Base-by-base conservation (phyloP, 2,888 invertebrate species). In the Dolichomitus sp. region DNA sequence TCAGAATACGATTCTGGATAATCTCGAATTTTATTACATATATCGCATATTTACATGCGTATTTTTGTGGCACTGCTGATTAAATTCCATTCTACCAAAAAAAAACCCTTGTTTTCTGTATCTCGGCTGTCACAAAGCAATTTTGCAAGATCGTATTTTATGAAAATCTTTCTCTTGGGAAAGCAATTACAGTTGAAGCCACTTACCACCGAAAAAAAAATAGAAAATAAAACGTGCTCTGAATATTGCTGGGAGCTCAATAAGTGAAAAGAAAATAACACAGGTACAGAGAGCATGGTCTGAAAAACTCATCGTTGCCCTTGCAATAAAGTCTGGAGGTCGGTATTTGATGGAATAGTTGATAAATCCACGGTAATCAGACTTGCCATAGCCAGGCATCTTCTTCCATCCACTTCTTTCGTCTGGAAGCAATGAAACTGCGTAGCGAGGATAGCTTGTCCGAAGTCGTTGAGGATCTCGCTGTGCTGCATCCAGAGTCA, bases 401-500 rank as follows among this genome's bases (percentile, higher is more conserved):
- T 40, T n/a, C 30, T 33, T 40, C 42, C 19, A 12, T 63, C 23
- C 45, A 42, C 14, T 65, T 45, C 27, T 19, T 27, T 42, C 45
- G 45, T 27, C 37, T 17, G 19, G 37, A 40, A 23, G 23, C 14
- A 45, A 42, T 23, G 45, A 73, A 45, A 48, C 17, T 19, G 14
- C 59, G 3, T 30, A 45, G 48, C 12, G 19, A 59, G 57, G 33
- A 17, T 30, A 1, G 6, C 30, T 72, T 45, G 33, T 59, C 45
- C 59, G 30, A 37, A 42, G 59, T 33, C 61, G 57, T 48, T 27
- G 70, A 45, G 45, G 57, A 30, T 59, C 23, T 14, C 72, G 48
- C n/a, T 19, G 61, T 45, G 57, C 4, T 14, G 61, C 48, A 45
- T 61, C 61, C 33, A 6, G 48, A 61, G 72, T 73, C 72, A 73